Conservation (phyloP, 1,140 invertebrate species). For the Asbolus verrucosus region DNA sequence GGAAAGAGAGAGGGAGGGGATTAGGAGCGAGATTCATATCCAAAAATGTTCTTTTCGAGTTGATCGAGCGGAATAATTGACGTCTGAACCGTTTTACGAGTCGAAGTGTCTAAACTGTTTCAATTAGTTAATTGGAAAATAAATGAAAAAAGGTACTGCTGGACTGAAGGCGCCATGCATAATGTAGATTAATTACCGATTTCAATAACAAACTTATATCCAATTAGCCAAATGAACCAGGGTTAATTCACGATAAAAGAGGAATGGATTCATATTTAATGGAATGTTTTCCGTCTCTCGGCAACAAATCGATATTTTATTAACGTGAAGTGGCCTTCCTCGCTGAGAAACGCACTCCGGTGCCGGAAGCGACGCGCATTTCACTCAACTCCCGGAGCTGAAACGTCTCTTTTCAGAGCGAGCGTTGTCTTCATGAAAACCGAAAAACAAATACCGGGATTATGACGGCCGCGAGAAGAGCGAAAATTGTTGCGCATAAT, state of each 20-base stretch:
- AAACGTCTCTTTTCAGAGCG: too few relatives aligned
- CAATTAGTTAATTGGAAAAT: constrained; percentile 20
- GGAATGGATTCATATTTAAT: constrained; percentile 35
- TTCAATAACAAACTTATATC: constrained; percentile 20
- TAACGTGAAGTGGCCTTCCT: constrained; percentile 34
- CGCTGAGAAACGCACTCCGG: constrained; percentile 7
- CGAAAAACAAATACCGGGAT: too few relatives aligned
- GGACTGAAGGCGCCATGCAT: background rate
- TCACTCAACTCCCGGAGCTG: background rate
- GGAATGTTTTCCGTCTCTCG: constrained; percentile 36
- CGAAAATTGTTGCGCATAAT: background rate
- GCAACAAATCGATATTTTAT: constrained; percentile 34
- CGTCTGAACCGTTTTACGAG: background rate
- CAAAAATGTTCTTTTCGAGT: background rate
- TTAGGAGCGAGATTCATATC: too few relatives aligned
- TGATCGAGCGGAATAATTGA: background rate
- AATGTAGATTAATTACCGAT: constrained; percentile 20
- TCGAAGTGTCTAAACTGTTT: constrained; percentile 9
- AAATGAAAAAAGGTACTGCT: background rate
- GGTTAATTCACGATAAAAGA: constrained; percentile 30
- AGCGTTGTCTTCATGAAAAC: too few relatives aligned
- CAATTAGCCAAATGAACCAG: constrained; percentile 17
- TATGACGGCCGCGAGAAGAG: too few relatives aligned
- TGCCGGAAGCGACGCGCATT: constrained; percentile 12
- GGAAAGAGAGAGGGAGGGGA: background rate